Percentiles rank a stretch among this genome's conserved stretches.
Conservation (phyloP, 2,797 vertebrate species). For the Bradypodion ventrale region DNA sequence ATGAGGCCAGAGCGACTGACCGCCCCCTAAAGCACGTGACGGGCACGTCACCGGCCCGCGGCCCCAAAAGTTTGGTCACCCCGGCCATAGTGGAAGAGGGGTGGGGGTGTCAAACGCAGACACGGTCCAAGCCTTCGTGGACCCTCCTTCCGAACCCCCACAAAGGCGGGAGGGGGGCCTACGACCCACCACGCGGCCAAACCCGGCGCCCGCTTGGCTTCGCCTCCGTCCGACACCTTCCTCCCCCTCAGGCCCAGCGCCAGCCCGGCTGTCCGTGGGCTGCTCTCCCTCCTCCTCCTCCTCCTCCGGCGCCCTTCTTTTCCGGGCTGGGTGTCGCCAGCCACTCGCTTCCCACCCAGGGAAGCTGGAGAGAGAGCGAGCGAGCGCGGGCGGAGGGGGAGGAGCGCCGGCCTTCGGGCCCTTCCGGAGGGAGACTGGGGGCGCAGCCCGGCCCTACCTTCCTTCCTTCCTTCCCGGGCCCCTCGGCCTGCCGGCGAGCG, state of each 20-base stretch:
- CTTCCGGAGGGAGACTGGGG: not conserved
- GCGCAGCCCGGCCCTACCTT: not conserved
- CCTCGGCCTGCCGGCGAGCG: constrained; percentile 34
- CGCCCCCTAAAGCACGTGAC: no score
- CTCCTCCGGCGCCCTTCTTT: no score
- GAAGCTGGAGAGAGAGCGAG: no score
- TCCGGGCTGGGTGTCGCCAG: not conserved
- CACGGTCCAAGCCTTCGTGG: no score
- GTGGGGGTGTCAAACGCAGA: not conserved
- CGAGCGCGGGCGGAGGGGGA: not conserved
- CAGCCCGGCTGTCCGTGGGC: constrained; percentile 21
- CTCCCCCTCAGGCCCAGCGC: not conserved
- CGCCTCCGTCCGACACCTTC: no score
- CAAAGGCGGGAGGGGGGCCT: not conserved
- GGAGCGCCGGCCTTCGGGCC: not conserved
- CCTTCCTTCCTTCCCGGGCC: constrained; percentile 9
- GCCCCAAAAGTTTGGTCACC: no score
- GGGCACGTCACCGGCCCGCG: no score
- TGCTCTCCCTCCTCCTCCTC: not conserved
- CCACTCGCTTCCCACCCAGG: no score
- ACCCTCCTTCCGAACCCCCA: no score
- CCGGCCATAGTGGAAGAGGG: no score
- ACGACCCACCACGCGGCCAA: not conserved
- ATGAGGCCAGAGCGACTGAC: no score
- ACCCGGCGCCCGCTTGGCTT: not conserved